Evolutionary conservation across 37 sponge, comb jelly and placozoan genomes (phyloP).

Genomic region (Ephydatia muelleri): DNA sequence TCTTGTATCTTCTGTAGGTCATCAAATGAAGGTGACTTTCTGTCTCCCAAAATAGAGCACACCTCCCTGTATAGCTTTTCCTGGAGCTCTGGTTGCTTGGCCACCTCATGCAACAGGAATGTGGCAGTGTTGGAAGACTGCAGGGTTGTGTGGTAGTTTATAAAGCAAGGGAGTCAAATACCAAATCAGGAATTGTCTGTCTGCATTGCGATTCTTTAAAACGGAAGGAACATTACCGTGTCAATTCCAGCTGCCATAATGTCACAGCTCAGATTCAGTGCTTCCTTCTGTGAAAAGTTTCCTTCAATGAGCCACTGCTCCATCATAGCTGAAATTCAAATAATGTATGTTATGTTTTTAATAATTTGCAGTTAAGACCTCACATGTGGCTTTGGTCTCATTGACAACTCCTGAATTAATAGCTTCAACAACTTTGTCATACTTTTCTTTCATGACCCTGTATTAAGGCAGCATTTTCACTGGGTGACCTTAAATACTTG

Average conservation of each 20-base stretch:
- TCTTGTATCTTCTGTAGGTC: slow-evolving; percentile 32
- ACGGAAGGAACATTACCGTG: slow-evolving; percentile 28
- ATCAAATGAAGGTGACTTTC: slow-evolving; percentile 11
- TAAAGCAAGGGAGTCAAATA: too few species aligned
- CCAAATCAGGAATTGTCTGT: too few species aligned
- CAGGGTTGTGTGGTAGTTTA: not conserved
- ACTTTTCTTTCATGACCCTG: not conserved
- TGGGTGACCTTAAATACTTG: too few species aligned
- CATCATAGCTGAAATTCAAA: not conserved
- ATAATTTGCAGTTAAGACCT: not conserved
- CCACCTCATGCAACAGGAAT: slow-evolving; percentile 42
- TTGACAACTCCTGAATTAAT: slow-evolving; percentile 7
- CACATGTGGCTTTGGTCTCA: slow-evolving; percentile 24
- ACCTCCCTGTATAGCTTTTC: slow-evolving; percentile 35
- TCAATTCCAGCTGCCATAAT: slow-evolving; percentile 45
- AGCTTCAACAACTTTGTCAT: slow-evolving; percentile 10
- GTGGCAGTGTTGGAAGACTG: slow-evolving; percentile 38
- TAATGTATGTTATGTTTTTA: not conserved
- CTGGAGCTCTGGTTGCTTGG: slow-evolving; percentile 42
- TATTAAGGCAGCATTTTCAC: too few species aligned
- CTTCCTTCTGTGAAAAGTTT: slow-evolving; percentile 21
- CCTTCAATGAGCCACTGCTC: slow-evolving; percentile 38
- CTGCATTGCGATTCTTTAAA: too few species aligned
- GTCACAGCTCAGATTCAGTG: slow-evolving; percentile 22
- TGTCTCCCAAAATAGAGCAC: not conserved